phyloP scores from a whole-genome alignment of 1,140 invertebrate species.

The Plodia interpunctella region DNA sequence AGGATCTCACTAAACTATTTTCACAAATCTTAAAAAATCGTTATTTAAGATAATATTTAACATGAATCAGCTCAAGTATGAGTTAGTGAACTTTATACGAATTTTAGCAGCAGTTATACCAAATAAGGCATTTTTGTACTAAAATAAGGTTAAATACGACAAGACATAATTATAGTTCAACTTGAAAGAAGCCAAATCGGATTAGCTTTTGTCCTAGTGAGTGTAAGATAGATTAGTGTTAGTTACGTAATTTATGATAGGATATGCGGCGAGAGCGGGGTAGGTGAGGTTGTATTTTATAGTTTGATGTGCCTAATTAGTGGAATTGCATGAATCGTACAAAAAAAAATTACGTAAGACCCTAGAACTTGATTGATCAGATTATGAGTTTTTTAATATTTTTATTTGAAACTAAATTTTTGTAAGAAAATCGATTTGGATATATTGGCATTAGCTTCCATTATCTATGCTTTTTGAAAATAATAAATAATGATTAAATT shows the following conservation, averaged over 20 bases:
- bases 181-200: slow-evolving; percentile 76
- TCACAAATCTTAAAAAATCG: slow-evolving; percentile 43
- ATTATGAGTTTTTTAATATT: too few relatives aligned
- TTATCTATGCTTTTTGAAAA: too few relatives aligned
- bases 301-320: slow-evolving; percentile 47
- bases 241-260: slow-evolving; percentile 26
- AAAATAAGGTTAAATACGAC: slow-evolving; percentile 43
- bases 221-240: slow-evolving; percentile 7
- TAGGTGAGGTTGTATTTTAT: slow-evolving; percentile 47
- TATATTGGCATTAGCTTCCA: neutral
- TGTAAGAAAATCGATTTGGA: neutral
- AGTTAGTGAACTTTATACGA: slow-evolving; percentile 37
- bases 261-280: slow-evolving; percentile 17
- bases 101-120: slow-evolving; percentile 64
- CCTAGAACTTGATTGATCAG: too few relatives aligned
- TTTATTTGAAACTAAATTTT: too few relatives aligned
- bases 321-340: slow-evolving; percentile 45
- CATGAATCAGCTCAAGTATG: neutral
- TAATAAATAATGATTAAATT: neutral
- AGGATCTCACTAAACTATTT: slow-evolving; percentile 66
- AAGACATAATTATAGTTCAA: slow-evolving; percentile 75
- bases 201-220: slow-evolving; percentile 53
- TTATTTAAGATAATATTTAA: slow-evolving; percentile 47
- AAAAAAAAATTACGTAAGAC: too few relatives aligned
- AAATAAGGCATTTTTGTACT: slow-evolving; percentile 67